Evolutionary conservation across 2,888 invertebrate genomes (phyloP), one percentile per base, ranked within the genome.

Genomic region (Rotaria socialis): DNA sequence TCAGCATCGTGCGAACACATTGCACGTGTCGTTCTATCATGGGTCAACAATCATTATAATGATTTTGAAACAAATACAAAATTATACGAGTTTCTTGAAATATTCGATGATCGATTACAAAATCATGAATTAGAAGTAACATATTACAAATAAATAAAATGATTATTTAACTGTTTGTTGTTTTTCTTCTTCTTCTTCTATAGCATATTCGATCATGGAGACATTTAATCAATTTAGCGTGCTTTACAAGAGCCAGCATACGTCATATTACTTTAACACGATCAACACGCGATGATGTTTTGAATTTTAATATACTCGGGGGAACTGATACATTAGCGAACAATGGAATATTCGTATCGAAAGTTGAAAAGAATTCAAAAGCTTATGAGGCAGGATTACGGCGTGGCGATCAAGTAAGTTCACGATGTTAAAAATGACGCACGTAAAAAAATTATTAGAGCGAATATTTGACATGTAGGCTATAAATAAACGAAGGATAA

Each of bases 81-180:
- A 87, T 96, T 99, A 96, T 96, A 96, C 94, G 96, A 96, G 89
- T 96, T 97, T 90, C 92, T 97, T 88, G 96, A 97, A 91, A 94
- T 94, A 87, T 97, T 97, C 92, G 80, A 80, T 80, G 80, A 80
- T 24, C 80, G 80, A 47, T 47, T 80, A 80, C 80, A 80, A 47
- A 43, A 80, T 80, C 47, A 80, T 80, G 80, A 85, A 50, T 24
- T 60, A 75, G 50, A 74, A 87, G 60, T 43, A 85, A 75, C n/a
- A 24, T 27, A 24, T 27, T 22, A 27, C 4, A 58, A 56, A 84
- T 19, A 24, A 50, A 47, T 67, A 67, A 55, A 24, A 24, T 22
- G 1, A 22, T 22, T 6, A 56, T 56, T 19, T 56, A 56, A 22
- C 10, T 35, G 35, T 35, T 35, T 35, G 35, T 35, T 35, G 35